phyloP scores from a whole-genome alignment of 2,888 invertebrate genomes.

The Erebia palarica region DNA sequence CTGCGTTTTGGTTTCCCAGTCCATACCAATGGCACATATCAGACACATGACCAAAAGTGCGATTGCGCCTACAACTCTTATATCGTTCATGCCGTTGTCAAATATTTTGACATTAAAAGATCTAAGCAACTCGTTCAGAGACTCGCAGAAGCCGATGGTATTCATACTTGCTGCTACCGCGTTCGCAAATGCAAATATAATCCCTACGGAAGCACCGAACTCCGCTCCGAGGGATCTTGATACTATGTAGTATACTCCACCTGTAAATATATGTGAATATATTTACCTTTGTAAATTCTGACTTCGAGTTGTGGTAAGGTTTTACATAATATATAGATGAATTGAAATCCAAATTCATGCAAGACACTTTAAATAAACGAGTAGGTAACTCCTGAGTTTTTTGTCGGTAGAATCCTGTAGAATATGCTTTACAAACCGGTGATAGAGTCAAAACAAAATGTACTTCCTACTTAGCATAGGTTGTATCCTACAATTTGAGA shows the following conservation, averaged over 20 bases:
- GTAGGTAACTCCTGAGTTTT: no score
- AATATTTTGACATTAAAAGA: constrained; percentile 84
- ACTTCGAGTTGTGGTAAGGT: no score
- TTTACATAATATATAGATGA: no score
- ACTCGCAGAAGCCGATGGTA: constrained; percentile 96
- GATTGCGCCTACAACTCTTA: constrained; percentile 88
- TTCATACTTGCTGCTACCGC: constrained; percentile 96
- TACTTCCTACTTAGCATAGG: no score
- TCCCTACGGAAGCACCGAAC: constrained; percentile 96
- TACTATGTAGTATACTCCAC: constrained; percentile 96
- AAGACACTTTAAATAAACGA: no score
- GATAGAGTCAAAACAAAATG: no score
- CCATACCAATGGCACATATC: constrained; percentile 96
- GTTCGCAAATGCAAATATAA: constrained; percentile 96
- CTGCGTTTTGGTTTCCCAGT: constrained; percentile 97
- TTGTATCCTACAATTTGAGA: no score
- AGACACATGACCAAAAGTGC: constrained; percentile 90
- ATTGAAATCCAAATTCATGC: no score
- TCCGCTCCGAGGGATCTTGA: constrained; percentile 95
- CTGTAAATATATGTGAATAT: constrained; percentile 56
- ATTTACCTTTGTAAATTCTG: no score
- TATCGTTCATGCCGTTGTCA: constrained; percentile 86
- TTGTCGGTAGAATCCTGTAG: no score
- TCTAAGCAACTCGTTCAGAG: constrained; percentile 86
- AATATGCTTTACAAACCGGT: no score